Evolutionary conservation across 2,113 vertebrate genomes (phyloP), one percentile per base, ranked within the genome.

Genomic region (Coregonus clupeaformis): DNA sequence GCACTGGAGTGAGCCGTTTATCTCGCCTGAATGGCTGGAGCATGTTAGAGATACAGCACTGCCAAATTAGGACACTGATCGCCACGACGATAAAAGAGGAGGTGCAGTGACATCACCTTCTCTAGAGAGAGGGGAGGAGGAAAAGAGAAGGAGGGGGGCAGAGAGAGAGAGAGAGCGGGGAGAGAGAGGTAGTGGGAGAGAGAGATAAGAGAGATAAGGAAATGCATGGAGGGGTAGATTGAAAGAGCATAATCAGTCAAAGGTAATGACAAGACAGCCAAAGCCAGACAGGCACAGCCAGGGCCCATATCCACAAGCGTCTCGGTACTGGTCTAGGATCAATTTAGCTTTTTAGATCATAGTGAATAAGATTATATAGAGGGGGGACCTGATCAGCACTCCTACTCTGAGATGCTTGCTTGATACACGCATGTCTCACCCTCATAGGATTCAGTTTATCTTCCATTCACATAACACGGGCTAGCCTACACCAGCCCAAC

Each of bases 21-120:
- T 20, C 57, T 60, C 2, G 18, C 18, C 57, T 60, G 18, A 60
- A 24, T 60, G 57, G 57, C 57, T 60, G 57, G n/a, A 60, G 57
- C 57, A 60, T 60, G n/a, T 69, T 64, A 68, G 69, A 67, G 79
- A 74, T 49, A 75, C 64, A 55, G 47, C 25, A 62, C 73, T 20
- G 82, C 69, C 80, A 82, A 83, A 80, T 77, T 74, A 80, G 80
- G 70, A 74, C 49, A 22, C 57, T 68, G 77, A 79, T 64, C 69
- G 79, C 76, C 66, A 68, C n/a, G 62, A 27, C 1, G 68, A 74
- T 49, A 66, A 68, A 45, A 71, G 42, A 63, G 42, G 29, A 59
- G 4, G 52, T 69, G 71, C 72, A 12, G 47, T 57, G 47, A 73
- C 63, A 80, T 72, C 64, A 77, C 69, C 36, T 60, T 68, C 52